phyloP scores from a whole-genome alignment of 2,888 invertebrate genomes.

The Branchipolynoe longqiensis region DNA sequence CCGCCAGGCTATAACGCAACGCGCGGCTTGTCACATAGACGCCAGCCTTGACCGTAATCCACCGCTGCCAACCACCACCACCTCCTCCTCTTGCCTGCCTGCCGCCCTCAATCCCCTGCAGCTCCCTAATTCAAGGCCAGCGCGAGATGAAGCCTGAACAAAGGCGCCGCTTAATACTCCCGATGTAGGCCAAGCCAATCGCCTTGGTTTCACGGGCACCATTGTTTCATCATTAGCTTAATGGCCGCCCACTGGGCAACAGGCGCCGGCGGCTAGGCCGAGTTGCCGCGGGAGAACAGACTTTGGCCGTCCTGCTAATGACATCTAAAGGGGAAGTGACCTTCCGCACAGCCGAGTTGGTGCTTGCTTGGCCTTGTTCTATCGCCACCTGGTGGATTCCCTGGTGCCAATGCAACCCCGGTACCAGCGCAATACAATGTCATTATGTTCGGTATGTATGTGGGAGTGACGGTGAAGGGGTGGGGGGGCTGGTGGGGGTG shows the following conservation, averaged over 20 bases:
- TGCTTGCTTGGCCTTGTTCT: too few relatives aligned
- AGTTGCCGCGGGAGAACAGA: constrained; percentile 1
- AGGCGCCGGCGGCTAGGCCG: not conserved
- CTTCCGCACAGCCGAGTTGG: not conserved
- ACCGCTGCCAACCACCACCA: constrained; percentile 1
- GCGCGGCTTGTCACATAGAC: constrained; percentile 21
- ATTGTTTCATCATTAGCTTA: constrained; percentile 41
- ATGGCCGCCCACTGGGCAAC: constrained; percentile 26
- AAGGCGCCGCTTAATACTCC: constrained; percentile 25
- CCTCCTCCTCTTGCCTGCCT: not conserved
- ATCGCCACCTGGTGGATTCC: too few relatives aligned
- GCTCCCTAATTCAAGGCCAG: not conserved
- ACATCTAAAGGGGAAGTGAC: constrained; percentile 3
- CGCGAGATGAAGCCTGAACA: constrained; percentile 21
- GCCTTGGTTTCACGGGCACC: constrained; percentile 26
- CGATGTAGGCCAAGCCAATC: constrained; percentile 37
- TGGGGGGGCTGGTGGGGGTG: too few relatives aligned
- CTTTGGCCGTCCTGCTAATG: constrained; percentile 33
- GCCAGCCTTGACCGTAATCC: constrained; percentile 40
- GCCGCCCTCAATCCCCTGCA: not conserved
- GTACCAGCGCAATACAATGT: too few relatives aligned
- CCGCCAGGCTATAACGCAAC: constrained; percentile 4
- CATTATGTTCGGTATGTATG: too few relatives aligned
- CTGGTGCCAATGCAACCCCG: too few relatives aligned
- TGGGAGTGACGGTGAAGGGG: too few relatives aligned